phyloP scores from a whole-genome alignment of 2,888 invertebrate species.

The Mythimna ferrago region DNA sequence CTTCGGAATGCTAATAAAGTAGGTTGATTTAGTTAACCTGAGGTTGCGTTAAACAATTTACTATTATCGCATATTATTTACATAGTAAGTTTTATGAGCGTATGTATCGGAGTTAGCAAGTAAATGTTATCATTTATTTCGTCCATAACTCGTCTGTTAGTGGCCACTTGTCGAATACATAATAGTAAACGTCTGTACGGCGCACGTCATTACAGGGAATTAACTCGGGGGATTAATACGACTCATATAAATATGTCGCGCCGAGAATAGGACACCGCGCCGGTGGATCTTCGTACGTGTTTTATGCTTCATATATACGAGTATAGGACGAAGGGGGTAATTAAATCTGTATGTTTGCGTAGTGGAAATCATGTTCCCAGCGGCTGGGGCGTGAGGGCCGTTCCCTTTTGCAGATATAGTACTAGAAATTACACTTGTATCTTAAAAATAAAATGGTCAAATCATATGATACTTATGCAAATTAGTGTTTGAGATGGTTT shows the following conservation, averaged over 20 bases:
- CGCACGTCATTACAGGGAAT: conserved; percentile 27
- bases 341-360: background rate
- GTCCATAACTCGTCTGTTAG: conserved; percentile 36
- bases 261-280: background rate
- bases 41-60: conserved; percentile 19
- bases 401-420: no score
- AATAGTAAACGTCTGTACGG: conserved; percentile 20
- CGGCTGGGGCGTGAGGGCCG: no score
- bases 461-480: no score
- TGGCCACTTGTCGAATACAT: conserved; percentile 18
- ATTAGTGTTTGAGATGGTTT: no score
- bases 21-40: conserved; percentile 16
- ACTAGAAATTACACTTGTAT: no score
- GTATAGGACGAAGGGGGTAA: background rate
- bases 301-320: background rate
- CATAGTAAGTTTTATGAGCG: conserved; percentile 33
- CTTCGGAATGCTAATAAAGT: conserved; percentile 32
- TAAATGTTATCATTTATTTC: conserved; percentile 34
- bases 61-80: conserved; percentile 39
- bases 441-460: no score
- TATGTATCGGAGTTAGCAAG: conserved; percentile 20
- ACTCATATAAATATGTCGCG: conserved; percentile 32
- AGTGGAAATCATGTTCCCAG: no score
- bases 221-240: conserved; percentile 21
- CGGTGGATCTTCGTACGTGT: no score